A percentile compares a stretch with the other conserved stretches of the same genome.
phyloP scores from a whole-genome alignment of 2,113 vertebrate species.

The Mormyrus iriodes region DNA sequence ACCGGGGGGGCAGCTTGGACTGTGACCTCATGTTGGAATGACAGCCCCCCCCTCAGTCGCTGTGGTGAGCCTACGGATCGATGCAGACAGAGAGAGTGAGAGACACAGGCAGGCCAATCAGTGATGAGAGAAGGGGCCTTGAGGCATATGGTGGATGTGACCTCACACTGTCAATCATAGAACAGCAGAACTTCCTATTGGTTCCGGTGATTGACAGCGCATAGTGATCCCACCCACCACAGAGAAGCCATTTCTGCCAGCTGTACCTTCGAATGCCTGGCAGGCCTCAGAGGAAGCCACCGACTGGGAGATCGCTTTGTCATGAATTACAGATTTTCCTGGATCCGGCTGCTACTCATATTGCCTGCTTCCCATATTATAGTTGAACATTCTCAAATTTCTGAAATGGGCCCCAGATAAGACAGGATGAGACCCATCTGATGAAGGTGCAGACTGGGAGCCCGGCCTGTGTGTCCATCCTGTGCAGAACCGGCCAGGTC shows the following conservation, averaged over 20 bases:
- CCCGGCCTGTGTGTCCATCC: neutral
- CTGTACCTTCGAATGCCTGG: neutral
- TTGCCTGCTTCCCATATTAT: neutral
- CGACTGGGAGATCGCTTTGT: neutral
- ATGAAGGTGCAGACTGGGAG: neutral
- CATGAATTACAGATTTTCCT: neutral
- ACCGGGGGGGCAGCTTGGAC: neutral
- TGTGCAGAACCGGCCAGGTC: neutral
- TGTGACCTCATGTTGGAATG: neutral
- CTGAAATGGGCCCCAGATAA: neutral
- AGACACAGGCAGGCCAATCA: neutral
- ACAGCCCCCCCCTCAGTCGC: neutral
- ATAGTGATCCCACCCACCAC: neutral
- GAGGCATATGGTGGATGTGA: neutral
- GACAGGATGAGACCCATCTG: neutral
- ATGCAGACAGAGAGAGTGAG: neutral
- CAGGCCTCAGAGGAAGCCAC: neutral
- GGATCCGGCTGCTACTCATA: neutral
- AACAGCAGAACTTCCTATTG: neutral
- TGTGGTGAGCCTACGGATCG: neutral
- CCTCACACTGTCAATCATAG: neutral
- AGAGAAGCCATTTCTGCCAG: neutral
- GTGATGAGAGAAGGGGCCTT: neutral
- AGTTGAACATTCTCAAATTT: neutral
- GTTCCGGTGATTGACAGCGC: neutral